Evolutionary conservation across 2,888 invertebrate species (phyloP).

Genomic region (Lasioglossum morio): DNA sequence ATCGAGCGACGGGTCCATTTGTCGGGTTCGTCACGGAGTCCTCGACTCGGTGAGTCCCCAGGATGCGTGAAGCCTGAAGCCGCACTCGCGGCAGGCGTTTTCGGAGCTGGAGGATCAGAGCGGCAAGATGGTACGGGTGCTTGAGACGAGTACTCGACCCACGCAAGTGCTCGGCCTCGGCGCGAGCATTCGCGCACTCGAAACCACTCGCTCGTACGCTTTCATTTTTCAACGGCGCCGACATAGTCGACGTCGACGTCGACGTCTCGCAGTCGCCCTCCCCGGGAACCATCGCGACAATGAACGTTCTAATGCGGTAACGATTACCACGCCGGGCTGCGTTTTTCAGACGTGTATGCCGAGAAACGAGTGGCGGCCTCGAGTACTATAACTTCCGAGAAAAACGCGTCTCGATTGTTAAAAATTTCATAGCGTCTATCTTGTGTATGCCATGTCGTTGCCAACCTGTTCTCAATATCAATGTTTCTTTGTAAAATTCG

Average conservation of each 20-base stretch:
- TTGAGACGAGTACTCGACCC: slow-evolving; percentile 69
- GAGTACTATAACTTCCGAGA: neutral
- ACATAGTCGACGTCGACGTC: slow-evolving; percentile 7
- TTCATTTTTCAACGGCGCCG: slow-evolving; percentile 59
- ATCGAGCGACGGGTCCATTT: neutral
- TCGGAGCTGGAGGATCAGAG: slow-evolving; percentile 54
- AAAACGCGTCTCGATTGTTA: neutral
- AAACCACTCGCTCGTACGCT: slow-evolving; percentile 66
- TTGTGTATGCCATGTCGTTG: neutral
- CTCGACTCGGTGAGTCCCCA: neutral
- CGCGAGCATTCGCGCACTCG: slow-evolving; percentile 64
- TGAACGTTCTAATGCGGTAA: slow-evolving; percentile 68
- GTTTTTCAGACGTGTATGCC: slow-evolving; percentile 41
- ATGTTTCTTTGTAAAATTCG: neutral
- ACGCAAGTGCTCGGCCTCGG: slow-evolving; percentile 50
- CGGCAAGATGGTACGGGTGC: slow-evolving; percentile 50
- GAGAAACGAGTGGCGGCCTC: slow-evolving; percentile 12
- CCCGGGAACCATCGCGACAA: slow-evolving; percentile 35
- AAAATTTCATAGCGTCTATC: too few relatives aligned
- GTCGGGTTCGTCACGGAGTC: slow-evolving; percentile 4
- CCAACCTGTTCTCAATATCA: neutral
- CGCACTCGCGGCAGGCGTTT: slow-evolving; percentile 35
- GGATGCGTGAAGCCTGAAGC: slow-evolving; percentile 6
- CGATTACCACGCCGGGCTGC: slow-evolving; percentile 59
- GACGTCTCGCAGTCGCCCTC: slow-evolving; percentile 18